Conservation (phyloP, 2,888 invertebrate genomes). For the Stenoptilia bipunctidactyla region DNA sequence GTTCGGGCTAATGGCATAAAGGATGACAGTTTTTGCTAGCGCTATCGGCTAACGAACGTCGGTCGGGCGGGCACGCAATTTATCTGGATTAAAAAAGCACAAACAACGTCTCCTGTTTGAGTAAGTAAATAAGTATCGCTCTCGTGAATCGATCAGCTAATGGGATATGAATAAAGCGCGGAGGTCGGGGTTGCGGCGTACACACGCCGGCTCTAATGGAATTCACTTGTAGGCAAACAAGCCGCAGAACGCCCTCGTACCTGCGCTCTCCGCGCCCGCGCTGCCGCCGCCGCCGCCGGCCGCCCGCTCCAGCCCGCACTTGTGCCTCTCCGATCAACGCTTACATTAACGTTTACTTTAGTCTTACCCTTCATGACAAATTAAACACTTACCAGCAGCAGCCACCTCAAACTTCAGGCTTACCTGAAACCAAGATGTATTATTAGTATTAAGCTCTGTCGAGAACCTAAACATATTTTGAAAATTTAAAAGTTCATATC, state of each 20-base stretch:
- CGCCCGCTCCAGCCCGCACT: too few relatives aligned
- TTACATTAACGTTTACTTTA: too few relatives aligned
- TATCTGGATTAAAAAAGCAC: constrained; percentile 1
- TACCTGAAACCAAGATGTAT: constrained; percentile 9
- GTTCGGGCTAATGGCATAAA: too few relatives aligned
- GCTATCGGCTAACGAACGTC: neutral
- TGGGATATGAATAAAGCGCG: constrained; percentile 65
- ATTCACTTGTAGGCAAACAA: constrained; percentile 70
- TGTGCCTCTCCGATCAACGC: too few relatives aligned
- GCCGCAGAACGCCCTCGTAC: constrained; percentile 43
- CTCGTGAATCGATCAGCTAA: constrained; percentile 65
- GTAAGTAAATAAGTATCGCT: constrained; percentile 44
- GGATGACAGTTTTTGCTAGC: neutral
- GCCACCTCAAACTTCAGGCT: neutral
- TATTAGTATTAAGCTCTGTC: too few relatives aligned
- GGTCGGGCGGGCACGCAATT: neutral
- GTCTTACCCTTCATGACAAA: too few relatives aligned
- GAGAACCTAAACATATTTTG: too few relatives aligned
- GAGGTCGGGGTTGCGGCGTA: constrained; percentile 47
- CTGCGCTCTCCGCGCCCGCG: neutral
- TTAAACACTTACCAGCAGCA: neutral
- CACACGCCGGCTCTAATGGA: constrained; percentile 62
- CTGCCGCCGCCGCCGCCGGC: neutral
- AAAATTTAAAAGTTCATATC: too few relatives aligned
- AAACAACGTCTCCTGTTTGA: constrained; percentile 11